Conservation (phyloP, 1,140 invertebrate species). For the Penaeus vannamei region DNA sequence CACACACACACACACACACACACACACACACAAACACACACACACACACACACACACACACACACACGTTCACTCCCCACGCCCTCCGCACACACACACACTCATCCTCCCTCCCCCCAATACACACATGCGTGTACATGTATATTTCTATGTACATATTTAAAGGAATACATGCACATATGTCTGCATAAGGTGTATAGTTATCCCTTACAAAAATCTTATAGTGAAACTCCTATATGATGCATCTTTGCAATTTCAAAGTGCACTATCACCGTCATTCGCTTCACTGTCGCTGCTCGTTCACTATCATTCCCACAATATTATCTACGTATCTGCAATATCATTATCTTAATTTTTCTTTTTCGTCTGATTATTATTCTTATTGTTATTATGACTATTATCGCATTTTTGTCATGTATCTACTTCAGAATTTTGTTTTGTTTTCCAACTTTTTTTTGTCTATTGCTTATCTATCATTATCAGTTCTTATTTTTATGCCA, state of each 20-base stretch:
- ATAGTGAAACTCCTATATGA: too few relatives aligned
- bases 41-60: conserved; percentile 31
- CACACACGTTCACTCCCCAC: not conserved
- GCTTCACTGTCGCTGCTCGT: too few relatives aligned
- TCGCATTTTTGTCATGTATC: not conserved
- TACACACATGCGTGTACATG: not conserved
- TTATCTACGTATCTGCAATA: not conserved
- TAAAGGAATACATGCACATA: too few relatives aligned
- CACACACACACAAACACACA: not conserved
- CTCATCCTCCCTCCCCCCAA: not conserved
- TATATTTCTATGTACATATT: not conserved
- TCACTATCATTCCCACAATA: too few relatives aligned
- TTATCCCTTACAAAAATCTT: not conserved
- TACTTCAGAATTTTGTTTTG: not conserved
- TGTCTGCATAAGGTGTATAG: not conserved
- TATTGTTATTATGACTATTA: not conserved
- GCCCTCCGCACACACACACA: conserved; percentile 2
- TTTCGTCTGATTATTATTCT: not conserved
- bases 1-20: conserved; percentile 35
- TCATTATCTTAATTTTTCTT: conserved; percentile 2
- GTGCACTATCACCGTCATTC: too few relatives aligned
- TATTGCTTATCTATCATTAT: not conserved
- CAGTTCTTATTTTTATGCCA: too few relatives aligned
- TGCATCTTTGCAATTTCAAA: too few relatives aligned
- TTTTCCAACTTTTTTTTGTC: not conserved